Conservation (phyloP, 2,797 vertebrate species). For the Meda fulgida region DNA sequence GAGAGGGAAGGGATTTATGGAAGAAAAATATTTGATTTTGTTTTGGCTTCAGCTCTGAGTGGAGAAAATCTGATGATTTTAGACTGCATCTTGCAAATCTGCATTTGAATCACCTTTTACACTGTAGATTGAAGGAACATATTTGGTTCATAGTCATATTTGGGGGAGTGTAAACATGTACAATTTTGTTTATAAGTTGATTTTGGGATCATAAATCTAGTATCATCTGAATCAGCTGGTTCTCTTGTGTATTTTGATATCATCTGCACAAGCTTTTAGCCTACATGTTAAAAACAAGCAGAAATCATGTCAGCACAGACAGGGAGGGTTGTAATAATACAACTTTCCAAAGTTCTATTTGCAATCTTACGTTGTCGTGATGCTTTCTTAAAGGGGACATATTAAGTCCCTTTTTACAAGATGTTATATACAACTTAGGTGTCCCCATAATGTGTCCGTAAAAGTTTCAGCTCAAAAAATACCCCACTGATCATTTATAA, state of each 20-base stretch:
- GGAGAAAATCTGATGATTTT: slow-evolving; percentile 71
- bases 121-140: not conserved
- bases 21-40: slow-evolving; percentile 67
- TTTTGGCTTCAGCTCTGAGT: slow-evolving; percentile 69
- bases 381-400: not conserved
- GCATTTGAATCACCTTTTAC: not conserved
- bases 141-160: not conserved
- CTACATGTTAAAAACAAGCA: not conserved
- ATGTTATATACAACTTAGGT: not conserved
- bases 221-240: not conserved
- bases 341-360: not conserved
- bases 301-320: not conserved
- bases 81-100: slow-evolving; percentile 59
- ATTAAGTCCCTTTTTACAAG: not conserved
- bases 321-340: no score
- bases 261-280: not conserved
- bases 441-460: not conserved
- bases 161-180: not conserved
- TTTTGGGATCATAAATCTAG: not conserved
- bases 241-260: not conserved
- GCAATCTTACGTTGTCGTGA: not conserved
- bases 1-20: slow-evolving; percentile 30
- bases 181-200: not conserved
- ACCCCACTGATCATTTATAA: not conserved
- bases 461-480: not conserved